Evolutionary conservation across 1,140 invertebrate genomes (phyloP).

Genomic region (Hylyphantes graminicola): DNA sequence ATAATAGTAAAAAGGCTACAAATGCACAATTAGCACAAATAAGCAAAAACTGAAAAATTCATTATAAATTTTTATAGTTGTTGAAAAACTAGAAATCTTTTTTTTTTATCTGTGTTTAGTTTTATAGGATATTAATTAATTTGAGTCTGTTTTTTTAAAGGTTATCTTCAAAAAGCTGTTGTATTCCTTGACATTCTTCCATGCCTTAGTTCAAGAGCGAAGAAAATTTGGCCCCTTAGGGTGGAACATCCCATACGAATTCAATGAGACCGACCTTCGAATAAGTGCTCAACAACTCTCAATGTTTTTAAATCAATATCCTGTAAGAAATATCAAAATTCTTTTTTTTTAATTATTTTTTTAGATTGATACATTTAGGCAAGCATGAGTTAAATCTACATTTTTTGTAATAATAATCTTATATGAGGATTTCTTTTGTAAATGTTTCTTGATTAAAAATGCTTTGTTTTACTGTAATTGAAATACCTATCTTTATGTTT

Average conservation of each 20-base stretch:
- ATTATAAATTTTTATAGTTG: too few species aligned
- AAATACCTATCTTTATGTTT: too few species aligned
- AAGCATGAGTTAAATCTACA: too few species aligned
- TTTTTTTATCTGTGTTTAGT: not conserved
- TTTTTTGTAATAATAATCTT: too few species aligned
- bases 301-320: conserved; percentile 71
- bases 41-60: too few species aligned
- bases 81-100: not conserved
- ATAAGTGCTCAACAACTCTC: conserved; percentile 70
- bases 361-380: not conserved
- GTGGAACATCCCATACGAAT: conserved; percentile 72
- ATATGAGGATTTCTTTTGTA: too few species aligned
- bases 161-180: conserved; percentile 78
- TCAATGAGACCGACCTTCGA: conserved; percentile 71
- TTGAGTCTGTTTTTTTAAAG: conserved; percentile 63
- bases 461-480: too few species aligned
- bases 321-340: conserved; percentile 65
- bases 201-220: conserved; percentile 71
- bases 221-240: conserved; percentile 71
- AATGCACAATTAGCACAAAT: not conserved
- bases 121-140: not conserved
- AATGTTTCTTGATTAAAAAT: too few species aligned
- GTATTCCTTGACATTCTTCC: conserved; percentile 73
- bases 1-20: too few species aligned
- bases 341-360: not conserved